Base-by-base conservation (phyloP, 2,113 vertebrate species). In the Osmerus eperlanus region DNA sequence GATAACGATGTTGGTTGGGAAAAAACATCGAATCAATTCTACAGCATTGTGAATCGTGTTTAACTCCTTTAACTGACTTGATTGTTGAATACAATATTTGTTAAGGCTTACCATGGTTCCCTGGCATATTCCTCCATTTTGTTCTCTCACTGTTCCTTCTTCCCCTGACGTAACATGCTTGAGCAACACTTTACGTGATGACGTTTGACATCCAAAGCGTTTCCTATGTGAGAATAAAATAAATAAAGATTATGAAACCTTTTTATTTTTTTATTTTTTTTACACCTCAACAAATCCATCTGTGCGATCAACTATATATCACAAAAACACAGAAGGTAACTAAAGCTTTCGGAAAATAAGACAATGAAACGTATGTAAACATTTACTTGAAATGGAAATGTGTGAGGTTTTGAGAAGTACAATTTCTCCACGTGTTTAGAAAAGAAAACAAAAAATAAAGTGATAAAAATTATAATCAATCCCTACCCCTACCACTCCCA, bases 81-180 rank as follows among this genome's bases (percentile, higher is more conserved):
- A 11, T 12, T 47, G 5, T 47, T 51, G 23, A 47, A n/a, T 5
- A 11, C 3, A 23, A 12, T 23, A 21, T 14, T 4, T 12, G 64
- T 9, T 65, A 56, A 32, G 7, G 67, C 94, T 95, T 78, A 98
- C 96, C 96, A 98, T 0, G 96, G 96, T 51, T 98, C 96, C 2
- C 96, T 92, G 11, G 95, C 95, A 72, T 97, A 96, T 47, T 97
- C 96, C 94, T 97, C 96, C 96, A 98, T 98, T 92, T 96, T 96
- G 88, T 89, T 89, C 88, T 84, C 74, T 75, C 3, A 67, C 72
- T 76, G 80, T 84, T 85, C 78, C 81, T 60, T 47, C 41, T 47
- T 47, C 41, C 32, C 67, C 70, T 78, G 85, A 87, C 80, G 83
- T 77, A 71, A 81, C 29, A 47, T 47, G 41, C 6, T 47, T 47